Base-by-base conservation (phyloP, 1,140 invertebrate genomes). In the Drosophila athabasca region DNA sequence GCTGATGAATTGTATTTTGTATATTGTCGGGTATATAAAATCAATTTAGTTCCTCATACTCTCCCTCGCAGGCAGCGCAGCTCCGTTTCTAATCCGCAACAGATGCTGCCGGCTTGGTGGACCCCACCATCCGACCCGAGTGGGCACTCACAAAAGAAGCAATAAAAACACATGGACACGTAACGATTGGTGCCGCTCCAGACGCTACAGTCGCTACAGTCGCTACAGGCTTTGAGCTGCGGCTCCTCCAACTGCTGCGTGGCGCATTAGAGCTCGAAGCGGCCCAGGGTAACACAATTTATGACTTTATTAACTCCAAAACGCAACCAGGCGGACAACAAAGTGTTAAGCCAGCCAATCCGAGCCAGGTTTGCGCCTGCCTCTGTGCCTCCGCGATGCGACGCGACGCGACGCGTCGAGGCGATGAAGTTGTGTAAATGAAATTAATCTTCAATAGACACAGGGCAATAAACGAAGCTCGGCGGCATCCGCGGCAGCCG, bases 381-480 rank as follows among this genome's bases (percentile, higher is more conserved):
- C 2, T 3, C 24, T 24, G 24, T 0, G 24, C 24, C 24, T 24
- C 17, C 17, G 17, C 17, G 17, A 19, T 19, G 17, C 60, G 13
- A 48, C 24, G 43, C 31, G 17, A 19, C 50, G n/a, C 26, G 43
- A 55, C 58, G 53, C 58, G 70, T 35, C 78, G 64, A 87, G 82
- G 82, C 82, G 82, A 87, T 88, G 82, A 87, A 87, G 82, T 87
- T 87, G 82, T 87, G 80, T 80, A 81, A 90, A 90, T 90, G 85
- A 90, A 90, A 90, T 90, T 90, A 90, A 90, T 90, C 85, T 90
- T 90, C 76, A 85, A 90, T 90, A 90, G 85, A 90, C 85, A 85
- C 82, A 79, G 85, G 67, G 81, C 85, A 90, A 90, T 90, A 90
- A 90, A 90, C 77, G 71, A 77, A 69, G 51, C 54, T 39, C 35